A percentile compares a stretch with the other conserved stretches of the same genome.
These are phyloP conservation scores for Lithophane leautieri DNA, from an alignment of 2,888 invertebrate genomes.

Conservation along the genomic window DNA sequence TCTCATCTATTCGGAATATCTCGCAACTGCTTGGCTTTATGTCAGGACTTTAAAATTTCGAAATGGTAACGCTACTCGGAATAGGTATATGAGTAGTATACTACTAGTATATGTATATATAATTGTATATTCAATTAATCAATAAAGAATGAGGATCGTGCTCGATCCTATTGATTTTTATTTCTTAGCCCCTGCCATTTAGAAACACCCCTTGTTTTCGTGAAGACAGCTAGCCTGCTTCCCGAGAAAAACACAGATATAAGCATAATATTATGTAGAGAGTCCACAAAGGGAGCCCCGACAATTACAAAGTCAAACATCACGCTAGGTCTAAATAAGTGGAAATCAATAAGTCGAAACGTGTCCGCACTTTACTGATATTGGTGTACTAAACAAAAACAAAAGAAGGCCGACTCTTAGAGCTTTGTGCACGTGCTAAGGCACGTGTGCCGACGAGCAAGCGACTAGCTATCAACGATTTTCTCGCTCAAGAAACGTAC, in stretches of 20 bases:
- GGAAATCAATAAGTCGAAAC: conserved; percentile 53
- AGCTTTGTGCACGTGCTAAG: neutral
- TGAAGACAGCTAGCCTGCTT: neutral
- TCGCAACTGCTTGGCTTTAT: no score
- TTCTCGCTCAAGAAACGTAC: no score
- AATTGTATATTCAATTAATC: no score
- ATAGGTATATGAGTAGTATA: no score
- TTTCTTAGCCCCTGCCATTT: neutral
- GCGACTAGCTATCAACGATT: no score
- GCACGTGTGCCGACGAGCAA: no score
- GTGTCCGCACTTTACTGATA: conserved; percentile 42
- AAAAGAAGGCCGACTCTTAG: conserved; percentile 28
- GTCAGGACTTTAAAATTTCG: neutral
- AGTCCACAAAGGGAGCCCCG: conserved; percentile 9
- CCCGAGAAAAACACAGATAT: neutral
- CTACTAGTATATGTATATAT: no score
- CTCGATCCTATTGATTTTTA: neutral
- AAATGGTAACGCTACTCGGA: neutral
- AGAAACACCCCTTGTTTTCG: neutral
- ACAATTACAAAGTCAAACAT: conserved; percentile 50
- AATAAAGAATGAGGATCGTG: neutral
- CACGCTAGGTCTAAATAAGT: conserved; percentile 31
- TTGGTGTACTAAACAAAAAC: neutral
- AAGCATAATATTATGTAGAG: conserved; percentile 7
- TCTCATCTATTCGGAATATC: no score